Percentiles rank a stretch among this genome's conserved stretches.
These are phyloP conservation scores for Otolemur garnettii DNA, from an alignment of 2,113 vertebrate species.

Conservation along the genomic window DNA sequence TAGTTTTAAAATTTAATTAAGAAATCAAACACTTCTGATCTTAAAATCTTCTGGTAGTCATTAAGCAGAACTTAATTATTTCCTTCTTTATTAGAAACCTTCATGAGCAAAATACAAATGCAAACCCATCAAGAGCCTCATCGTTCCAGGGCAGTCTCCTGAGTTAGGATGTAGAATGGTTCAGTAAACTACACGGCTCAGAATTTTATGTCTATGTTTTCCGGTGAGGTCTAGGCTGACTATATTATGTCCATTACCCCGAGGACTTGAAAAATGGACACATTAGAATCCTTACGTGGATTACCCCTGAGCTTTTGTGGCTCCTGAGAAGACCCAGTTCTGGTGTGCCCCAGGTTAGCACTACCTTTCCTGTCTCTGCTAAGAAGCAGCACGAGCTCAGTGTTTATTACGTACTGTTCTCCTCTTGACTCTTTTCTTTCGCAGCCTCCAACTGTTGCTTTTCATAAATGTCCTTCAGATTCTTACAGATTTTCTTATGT, in stretches of 20 bases:
- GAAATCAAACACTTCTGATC: neutral
- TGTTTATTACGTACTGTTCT: slow-evolving; percentile 73
- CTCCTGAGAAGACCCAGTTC: neutral
- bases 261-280: neutral
- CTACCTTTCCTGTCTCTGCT: neutral
- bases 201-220: neutral
- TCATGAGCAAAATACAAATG: neutral
- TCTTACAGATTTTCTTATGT: slow-evolving; percentile 97
- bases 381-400: fast-evolving
- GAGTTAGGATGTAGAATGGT: neutral
- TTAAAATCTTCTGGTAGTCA: slow-evolving; percentile 38
- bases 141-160: neutral
- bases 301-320: neutral
- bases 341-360: neutral
- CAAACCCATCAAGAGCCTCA: neutral
- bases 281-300: neutral
- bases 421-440: slow-evolving; percentile 88
- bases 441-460: slow-evolving; percentile 92
- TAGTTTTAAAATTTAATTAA: slow-evolving; percentile 7
- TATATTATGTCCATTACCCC: neutral
- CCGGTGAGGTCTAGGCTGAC: neutral
- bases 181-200: neutral
- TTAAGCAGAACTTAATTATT: slow-evolving; percentile 22
- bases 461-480: slow-evolving; percentile 92
- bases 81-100: slow-evolving; percentile 17